Conservation (phyloP, 2,113 vertebrate species). For the Brevimyrus niger region DNA sequence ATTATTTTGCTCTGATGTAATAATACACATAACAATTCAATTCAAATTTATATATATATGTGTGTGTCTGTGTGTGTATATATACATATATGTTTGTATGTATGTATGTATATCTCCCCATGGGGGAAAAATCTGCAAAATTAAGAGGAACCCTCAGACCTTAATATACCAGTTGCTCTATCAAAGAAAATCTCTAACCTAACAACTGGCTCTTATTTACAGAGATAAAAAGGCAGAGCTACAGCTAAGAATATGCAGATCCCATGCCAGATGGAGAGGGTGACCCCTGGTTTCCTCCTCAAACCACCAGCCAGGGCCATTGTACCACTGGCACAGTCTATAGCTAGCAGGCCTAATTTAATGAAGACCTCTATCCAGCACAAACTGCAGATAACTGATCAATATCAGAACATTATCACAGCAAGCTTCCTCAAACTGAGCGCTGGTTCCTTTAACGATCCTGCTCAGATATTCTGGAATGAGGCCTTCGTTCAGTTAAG, state of each 20-base stretch:
- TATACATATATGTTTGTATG: neutral
- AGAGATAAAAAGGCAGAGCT: conserved; percentile 60
- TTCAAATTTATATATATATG: too few relatives aligned
- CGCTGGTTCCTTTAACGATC: conserved; percentile 36
- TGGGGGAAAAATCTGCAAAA: neutral
- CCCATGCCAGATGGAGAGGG: conserved; percentile 54
- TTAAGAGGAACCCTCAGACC: neutral
- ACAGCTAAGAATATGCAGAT: conserved; percentile 53
- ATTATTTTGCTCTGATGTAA: neutral
- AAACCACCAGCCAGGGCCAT: conserved; percentile 19
- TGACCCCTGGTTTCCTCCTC: conserved; percentile 47
- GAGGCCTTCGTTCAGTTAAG: conserved; percentile 24
- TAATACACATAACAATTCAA: neutral
- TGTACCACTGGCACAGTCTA: conserved; percentile 32
- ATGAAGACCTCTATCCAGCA: conserved; percentile 50
- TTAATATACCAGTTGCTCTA: neutral
- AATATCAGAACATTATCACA: conserved; percentile 56
- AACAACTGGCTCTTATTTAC: conserved; percentile 56
- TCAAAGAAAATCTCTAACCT: neutral
- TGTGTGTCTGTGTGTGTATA: too few relatives aligned
- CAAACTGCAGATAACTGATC: conserved; percentile 55
- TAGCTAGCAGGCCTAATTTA: conserved; percentile 44
- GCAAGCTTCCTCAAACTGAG: conserved; percentile 54
- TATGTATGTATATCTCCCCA: neutral
- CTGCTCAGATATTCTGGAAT: conserved; percentile 36